Evolutionary conservation across 2,113 vertebrate genomes (phyloP), one percentile per base, ranked within the genome.

Genomic region (Mellivora capensis): DNA sequence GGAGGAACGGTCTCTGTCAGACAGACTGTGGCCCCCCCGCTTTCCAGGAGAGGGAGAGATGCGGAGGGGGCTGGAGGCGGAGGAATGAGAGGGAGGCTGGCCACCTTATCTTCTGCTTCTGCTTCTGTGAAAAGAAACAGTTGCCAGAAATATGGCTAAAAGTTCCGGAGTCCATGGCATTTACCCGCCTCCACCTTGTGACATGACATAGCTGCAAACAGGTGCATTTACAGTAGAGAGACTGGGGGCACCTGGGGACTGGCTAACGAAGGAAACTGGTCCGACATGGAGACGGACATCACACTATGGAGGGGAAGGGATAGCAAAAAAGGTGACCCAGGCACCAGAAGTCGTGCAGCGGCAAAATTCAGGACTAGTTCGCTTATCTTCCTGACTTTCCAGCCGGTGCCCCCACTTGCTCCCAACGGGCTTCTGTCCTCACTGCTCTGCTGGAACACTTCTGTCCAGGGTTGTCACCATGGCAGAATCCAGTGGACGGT

Each of bases 401-500:
- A 1, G 42, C 42, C 6, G 42, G 42, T 3, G 6, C 37, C 49
- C 57, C 31, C 6, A 10, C 12, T 4, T 0, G 0, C 59, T 29
- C 31, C 57, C 23, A 29, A 12, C 15, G 13, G 23, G 29, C 76
- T 64, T 67, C 79, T 34, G 10, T 37, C 17, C 64, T 81, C 25
- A 18, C 27, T 27, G 0, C 27, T 71, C 59, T 3, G 15, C 20
- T 6, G 4, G 25, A 18, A 20, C 42, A 31, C 59, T 15, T 21
- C 47, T 4, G 27, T 37, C 42, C 52, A n/a, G 3, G 27, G 34
- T 31, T 2, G 21, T 34, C 21, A 4, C 69, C 37, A 14, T 8
- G 5, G 47, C 59, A 3, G 5, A 29, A 62, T 34, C 62, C 12
- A n/a, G 52, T 1, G 9, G 88, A 23, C 23, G 17, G 27, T 52